Base-by-base conservation (phyloP, 2,888 invertebrate genomes). In the Hirudinaria manillensis region DNA sequence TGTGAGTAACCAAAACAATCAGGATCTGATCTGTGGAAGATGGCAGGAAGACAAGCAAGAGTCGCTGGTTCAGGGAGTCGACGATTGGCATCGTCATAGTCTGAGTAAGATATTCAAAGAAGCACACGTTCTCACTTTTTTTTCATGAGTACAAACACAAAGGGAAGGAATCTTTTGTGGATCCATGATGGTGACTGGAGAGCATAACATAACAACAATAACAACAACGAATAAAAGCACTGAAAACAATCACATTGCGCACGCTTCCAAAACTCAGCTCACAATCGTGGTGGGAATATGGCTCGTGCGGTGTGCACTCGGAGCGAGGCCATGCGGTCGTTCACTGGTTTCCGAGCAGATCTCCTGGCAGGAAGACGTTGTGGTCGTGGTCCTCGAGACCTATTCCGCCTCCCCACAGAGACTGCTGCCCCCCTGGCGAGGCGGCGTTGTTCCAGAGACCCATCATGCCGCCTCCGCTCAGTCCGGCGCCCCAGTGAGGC, bases 321-420 rank as follows among this genome's bases (percentile, higher is more conserved):
- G 45, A 45, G 45, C 45, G 29, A 29, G 36, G n/a, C 7, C 68
- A 29, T 6, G n/a, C 70, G 13, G 24, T 29, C 2, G 45, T 24
- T 72, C 66, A 74, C 65, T 78, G 77, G 53, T 76, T 76, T n/a
- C 77, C 77, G 19, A 78, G 74, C 27, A 78, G 73, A 73, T 76
- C 76, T 70, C 76, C 73, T 29, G 76, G 73, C 75, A 76, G 75
- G 32, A 72, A 76, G 21, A 61, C 70, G 3, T 38, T 66, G 66
- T 77, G 76, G 56, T 75, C 75, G 70, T 76, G 73, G 13, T 75
- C 75, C 3, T 76, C 77, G 75, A 78, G n/a, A 71, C 70, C 27
- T 19, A 51, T 34, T 29, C 34, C 36, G 16, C 34, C n/a, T 68
- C 68, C 68, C 68, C 68, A 68, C 10, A 68, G 21, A 68, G 68